phyloP scores from a whole-genome alignment of 2,888 invertebrate genomes.

The Hypena proboscidalis region DNA sequence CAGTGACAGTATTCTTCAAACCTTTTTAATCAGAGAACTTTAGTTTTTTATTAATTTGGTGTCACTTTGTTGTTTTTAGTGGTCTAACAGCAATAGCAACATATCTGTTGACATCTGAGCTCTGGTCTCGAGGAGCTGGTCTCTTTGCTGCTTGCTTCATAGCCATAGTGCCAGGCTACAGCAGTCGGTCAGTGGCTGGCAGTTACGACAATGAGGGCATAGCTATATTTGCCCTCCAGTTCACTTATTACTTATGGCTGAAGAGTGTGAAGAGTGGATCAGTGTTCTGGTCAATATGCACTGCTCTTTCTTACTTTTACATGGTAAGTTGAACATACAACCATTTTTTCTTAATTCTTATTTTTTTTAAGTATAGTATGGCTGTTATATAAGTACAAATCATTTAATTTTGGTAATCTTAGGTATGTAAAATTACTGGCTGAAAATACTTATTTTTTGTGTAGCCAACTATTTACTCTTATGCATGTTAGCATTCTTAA shows the following conservation, averaged over 20 bases:
- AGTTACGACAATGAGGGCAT: slow-evolving; percentile 99
- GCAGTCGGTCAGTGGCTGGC: slow-evolving; percentile 99
- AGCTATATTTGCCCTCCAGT: slow-evolving; percentile 99
- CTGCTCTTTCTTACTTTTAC: slow-evolving; percentile 99
- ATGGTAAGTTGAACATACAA: slow-evolving; percentile 89
- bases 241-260: slow-evolving; percentile 99
- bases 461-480: too few species aligned
- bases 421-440: too few species aligned
- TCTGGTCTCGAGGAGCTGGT: slow-evolving; percentile 98
- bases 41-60: neutral
- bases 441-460: too few species aligned
- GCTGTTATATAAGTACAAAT: too few species aligned
- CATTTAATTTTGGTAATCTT: too few species aligned
- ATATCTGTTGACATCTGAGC: slow-evolving; percentile 98
- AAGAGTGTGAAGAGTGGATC: slow-evolving; percentile 99
- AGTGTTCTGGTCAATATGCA: slow-evolving; percentile 97
- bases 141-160: slow-evolving; percentile 99
- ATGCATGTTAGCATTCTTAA: too few species aligned
- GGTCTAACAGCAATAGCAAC: slow-evolving; percentile 99
- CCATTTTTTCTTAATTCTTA: too few species aligned
- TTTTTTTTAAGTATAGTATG: too few species aligned
- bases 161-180: slow-evolving; percentile 99
- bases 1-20: too few species aligned
- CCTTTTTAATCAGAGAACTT: too few species aligned
- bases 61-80: slow-evolving; percentile 84